Percentiles rank a stretch among this genome's conserved stretches.
These are phyloP conservation scores for Drosophila nannoptera DNA, from an alignment of 1,140 invertebrate genomes.

Conservation along the genomic window DNA sequence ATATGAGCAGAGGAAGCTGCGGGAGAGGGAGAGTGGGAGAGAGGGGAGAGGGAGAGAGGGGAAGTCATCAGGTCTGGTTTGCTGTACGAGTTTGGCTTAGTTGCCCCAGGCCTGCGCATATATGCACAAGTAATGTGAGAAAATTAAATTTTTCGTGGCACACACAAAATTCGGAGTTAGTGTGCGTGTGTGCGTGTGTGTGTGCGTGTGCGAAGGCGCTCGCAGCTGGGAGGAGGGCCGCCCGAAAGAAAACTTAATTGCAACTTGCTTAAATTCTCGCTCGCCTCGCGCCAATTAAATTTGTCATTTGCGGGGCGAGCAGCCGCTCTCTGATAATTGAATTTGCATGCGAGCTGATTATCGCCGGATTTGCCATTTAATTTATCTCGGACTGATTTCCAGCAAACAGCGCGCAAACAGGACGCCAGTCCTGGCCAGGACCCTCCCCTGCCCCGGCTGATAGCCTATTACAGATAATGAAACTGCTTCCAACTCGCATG, in stretches of 20 bases:
- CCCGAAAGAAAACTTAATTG: conserved; percentile 69
- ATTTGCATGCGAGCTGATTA: conserved; percentile 60
- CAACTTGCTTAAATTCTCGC: conserved; percentile 23
- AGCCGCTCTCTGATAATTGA: conserved; percentile 58
- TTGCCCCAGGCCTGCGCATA: conserved; percentile 67
- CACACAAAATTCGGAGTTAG: conserved; percentile 45
- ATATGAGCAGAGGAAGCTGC: neutral
- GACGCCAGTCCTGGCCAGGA: no score
- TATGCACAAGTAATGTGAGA: conserved; percentile 77
- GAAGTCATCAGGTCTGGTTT: conserved; percentile 19
- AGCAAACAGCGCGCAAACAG: neutral
- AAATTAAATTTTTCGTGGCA: conserved; percentile 76
- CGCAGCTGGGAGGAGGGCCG: conserved; percentile 4
- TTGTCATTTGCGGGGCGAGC: neutral
- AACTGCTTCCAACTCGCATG: neutral
- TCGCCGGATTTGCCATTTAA: conserved; percentile 64
- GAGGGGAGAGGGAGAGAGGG: neutral
- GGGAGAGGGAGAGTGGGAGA: neutral
- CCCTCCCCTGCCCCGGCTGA: neutral
- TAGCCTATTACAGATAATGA: conserved; percentile 10
- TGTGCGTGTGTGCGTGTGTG: conserved; percentile 8
- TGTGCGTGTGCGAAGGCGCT: conserved; percentile 40
- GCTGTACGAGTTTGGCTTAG: conserved; percentile 41
- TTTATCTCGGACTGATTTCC: conserved; percentile 47
- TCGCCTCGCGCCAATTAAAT: conserved; percentile 23